Percentiles rank a stretch among this genome's conserved stretches.
Conservation (phyloP, 2,113 vertebrate species). For the Nettapus auritus region DNA sequence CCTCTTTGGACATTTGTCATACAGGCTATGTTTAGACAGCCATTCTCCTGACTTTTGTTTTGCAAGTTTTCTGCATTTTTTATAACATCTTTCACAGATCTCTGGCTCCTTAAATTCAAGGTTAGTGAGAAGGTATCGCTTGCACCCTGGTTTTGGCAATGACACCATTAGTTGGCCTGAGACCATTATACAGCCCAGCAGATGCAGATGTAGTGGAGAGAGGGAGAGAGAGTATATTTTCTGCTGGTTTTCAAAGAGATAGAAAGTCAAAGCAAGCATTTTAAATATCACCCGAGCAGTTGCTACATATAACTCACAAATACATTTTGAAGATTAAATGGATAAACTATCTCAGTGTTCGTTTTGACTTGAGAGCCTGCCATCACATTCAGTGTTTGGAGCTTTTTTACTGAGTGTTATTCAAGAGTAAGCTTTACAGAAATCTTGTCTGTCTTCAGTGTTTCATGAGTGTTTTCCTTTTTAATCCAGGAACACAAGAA, state of each 20-base stretch:
- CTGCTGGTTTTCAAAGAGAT: background rate
- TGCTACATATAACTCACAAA: background rate
- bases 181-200: background rate
- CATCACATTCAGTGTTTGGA: background rate
- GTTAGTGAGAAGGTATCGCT: background rate
- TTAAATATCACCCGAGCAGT: background rate
- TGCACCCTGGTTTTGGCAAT: background rate
- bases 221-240: background rate
- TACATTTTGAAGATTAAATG: background rate
- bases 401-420: background rate
- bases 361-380: background rate
- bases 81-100: background rate
- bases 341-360: background rate
- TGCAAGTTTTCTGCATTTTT: background rate
- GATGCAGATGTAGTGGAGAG: background rate
- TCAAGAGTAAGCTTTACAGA: background rate
- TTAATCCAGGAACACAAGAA: slow-evolving; percentile 83
- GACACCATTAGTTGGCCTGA: background rate
- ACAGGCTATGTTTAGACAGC: background rate
- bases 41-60: background rate
- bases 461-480: background rate
- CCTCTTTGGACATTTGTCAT: background rate
- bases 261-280: background rate
- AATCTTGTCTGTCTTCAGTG: background rate
- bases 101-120: background rate